Evolutionary conservation across 2,113 vertebrate genomes (phyloP).

Genomic region (Sterrhoptilus dennistouni): DNA sequence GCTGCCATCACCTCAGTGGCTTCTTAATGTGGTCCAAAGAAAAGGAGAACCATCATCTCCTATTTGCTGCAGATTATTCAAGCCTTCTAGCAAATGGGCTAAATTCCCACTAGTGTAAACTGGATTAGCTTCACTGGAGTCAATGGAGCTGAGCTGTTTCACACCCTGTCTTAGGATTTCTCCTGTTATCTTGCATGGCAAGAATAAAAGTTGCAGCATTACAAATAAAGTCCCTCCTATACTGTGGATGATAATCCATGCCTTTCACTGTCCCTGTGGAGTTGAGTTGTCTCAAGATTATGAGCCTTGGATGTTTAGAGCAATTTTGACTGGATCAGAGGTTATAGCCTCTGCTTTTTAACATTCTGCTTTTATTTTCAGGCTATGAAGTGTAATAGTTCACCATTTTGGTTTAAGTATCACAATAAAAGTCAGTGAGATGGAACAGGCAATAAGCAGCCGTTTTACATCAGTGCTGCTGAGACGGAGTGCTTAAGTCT

Average conservation of each 20-base stretch:
- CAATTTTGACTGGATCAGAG: conserved; percentile 72
- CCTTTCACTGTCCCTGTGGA: conserved; percentile 43
- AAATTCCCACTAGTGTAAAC: background rate
- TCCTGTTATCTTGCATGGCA: background rate
- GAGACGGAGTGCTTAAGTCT: conserved; percentile 67
- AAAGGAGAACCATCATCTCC: background rate
- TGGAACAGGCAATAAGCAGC: conserved; percentile 80
- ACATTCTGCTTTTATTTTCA: conserved; percentile 81
- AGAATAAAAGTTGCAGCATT: background rate
- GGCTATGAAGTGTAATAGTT: conserved; percentile 84
- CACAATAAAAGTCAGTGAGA: conserved; percentile 83
- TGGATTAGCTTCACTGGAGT: background rate
- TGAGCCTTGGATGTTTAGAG: conserved; percentile 64
- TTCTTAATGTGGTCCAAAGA: background rate
- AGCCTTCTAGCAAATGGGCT: background rate
- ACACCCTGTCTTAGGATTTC: background rate
- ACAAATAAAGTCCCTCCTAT: conserved; percentile 18
- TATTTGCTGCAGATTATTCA: background rate
- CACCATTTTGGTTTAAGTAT: conserved; percentile 85
- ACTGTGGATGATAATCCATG: conserved; percentile 12
- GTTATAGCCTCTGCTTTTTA: conserved; percentile 78
- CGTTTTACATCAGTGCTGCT: conserved; percentile 77
- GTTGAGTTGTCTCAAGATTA: conserved; percentile 67
- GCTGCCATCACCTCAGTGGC: background rate
- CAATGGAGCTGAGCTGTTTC: background rate